Evolutionary conservation across 2,888 invertebrate species (phyloP), one percentile per base, ranked within the genome.

Genomic region (Plagiodera versicolora): DNA sequence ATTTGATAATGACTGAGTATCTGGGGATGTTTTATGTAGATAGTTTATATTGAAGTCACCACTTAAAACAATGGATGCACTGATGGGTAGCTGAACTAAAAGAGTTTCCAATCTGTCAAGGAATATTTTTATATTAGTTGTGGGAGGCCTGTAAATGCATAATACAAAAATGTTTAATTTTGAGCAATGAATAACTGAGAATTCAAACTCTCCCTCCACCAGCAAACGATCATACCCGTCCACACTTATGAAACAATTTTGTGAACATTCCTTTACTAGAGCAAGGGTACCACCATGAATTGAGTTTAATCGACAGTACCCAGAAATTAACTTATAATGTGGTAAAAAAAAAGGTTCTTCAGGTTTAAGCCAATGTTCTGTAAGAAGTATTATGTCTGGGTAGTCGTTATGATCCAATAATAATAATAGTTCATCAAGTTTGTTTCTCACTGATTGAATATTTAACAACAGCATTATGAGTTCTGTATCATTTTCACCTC

Each of bases 371-470:
- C 49, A 49, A 17, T 49, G 49, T 17, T 49, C 49, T 16, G 18
- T 18, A 4, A 19, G 47, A 19, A 20, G 18, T 1, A 47, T 20
- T n/a, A 47, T 4, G 5, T 47, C 18, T n/a, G 47, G 47, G 10
- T 19, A 18, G 2, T 47, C 10, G 10, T 47, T 5, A 18, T 47
- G 10, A 4, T 14, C 14, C 11, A 49, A 49, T 14, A 28, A 24
- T 17, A 49, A 28, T 3, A 10, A n/a, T 14, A 49, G 14, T 49
- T 49, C 49, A 16, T 49, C 49, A n/a, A 24, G 9, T 24, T 49
- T 49, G 28, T 49, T 49, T 28, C 48, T 14, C 24, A 19, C 19
- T 1, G 48, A 48, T 19, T 48, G 48, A 48, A 48, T 48, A 17
- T 48, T 48, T 17, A 48, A 19, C 19, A 14, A 19, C n/a, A 48